Evolutionary conservation across 1,140 invertebrate genomes (phyloP).

Genomic region (Zaprionus inermis): DNA sequence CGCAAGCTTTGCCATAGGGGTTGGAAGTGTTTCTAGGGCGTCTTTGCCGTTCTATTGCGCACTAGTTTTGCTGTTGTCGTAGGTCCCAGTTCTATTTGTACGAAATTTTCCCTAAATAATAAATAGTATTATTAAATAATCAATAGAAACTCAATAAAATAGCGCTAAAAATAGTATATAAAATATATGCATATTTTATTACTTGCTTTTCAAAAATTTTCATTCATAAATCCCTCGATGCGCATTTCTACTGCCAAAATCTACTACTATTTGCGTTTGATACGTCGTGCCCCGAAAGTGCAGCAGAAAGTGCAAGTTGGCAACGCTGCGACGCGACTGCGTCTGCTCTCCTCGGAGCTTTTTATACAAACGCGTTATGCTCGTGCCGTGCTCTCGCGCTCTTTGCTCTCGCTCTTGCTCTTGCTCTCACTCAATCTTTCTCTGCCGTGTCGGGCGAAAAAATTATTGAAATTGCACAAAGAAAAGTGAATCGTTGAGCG

Average conservation of each 20-base stretch:
- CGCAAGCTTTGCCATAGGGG: conserved; percentile 50
- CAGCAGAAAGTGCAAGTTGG: conserved; percentile 77
- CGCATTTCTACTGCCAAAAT: conserved; percentile 12
- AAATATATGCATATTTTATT: not conserved
- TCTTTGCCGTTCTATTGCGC: conserved; percentile 19
- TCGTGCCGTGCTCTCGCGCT: conserved; percentile 24
- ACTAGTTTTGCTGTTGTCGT: conserved; percentile 56
- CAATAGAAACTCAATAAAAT: not conserved
- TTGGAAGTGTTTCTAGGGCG: conserved; percentile 40
- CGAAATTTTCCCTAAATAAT: not conserved
- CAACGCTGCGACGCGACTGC: conserved; percentile 23
- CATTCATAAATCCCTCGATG: not conserved
- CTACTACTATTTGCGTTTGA: conserved; percentile 60
- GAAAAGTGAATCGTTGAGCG: conserved; percentile 76
- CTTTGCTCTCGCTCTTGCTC: conserved; percentile 8
- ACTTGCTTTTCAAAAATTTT: not conserved
- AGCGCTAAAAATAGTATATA: not conserved
- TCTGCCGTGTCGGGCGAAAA: conserved; percentile 16
- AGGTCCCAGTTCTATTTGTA: conserved; percentile 37
- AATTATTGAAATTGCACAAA: conserved; percentile 80
- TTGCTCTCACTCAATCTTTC: conserved; percentile 9
- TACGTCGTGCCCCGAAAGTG: conserved; percentile 37
- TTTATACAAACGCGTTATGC: not conserved
- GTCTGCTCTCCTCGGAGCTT: conserved; percentile 39
- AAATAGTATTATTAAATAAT: not conserved